These are phyloP conservation scores for Drosophila parvula DNA, from an alignment of 1,140 invertebrate genomes.

Conservation along the genomic window DNA sequence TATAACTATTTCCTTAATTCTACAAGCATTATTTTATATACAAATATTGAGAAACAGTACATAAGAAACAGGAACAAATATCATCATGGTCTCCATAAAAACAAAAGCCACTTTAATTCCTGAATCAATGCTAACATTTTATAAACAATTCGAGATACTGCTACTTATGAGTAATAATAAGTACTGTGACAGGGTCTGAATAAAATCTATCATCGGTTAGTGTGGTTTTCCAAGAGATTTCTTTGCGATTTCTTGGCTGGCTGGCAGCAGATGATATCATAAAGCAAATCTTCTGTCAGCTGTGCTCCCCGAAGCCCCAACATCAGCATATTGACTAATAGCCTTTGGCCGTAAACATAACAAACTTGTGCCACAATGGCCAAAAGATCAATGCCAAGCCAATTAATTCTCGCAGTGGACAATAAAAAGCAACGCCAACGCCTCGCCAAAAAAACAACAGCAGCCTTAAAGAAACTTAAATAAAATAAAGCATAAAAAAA, in stretches of 20 bases:
- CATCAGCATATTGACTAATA: slow-evolving; percentile 61
- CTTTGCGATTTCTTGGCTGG: slow-evolving; percentile 1
- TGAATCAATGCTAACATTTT: not conserved
- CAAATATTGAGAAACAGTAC: not conserved
- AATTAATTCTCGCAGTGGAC: slow-evolving; percentile 69
- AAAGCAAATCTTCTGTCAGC: slow-evolving; percentile 31
- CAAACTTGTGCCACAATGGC: slow-evolving; percentile 52
- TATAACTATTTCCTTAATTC: not conserved
- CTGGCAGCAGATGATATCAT: slow-evolving; percentile 57
- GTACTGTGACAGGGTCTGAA: slow-evolving; percentile 16
- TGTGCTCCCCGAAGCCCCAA: slow-evolving; percentile 26
- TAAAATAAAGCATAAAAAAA: slow-evolving; percentile 6
- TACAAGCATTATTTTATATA: not conserved
- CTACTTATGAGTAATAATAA: slow-evolving; percentile 16
- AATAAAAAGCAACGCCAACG: slow-evolving; percentile 51
- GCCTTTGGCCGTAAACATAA: slow-evolving; percentile 67
- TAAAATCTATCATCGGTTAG: slow-evolving; percentile 22
- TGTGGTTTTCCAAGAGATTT: slow-evolving; percentile 8
- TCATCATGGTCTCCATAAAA: not conserved
- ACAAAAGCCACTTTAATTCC: not conserved
- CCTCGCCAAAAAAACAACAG: slow-evolving; percentile 12
- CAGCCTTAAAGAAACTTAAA: not conserved
- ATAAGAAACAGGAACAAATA: not conserved
- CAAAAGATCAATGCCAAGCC: slow-evolving; percentile 71
- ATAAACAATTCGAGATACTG: not conserved